Conservation (phyloP, 1,140 invertebrate species). For the Saxidomus purpurata region DNA sequence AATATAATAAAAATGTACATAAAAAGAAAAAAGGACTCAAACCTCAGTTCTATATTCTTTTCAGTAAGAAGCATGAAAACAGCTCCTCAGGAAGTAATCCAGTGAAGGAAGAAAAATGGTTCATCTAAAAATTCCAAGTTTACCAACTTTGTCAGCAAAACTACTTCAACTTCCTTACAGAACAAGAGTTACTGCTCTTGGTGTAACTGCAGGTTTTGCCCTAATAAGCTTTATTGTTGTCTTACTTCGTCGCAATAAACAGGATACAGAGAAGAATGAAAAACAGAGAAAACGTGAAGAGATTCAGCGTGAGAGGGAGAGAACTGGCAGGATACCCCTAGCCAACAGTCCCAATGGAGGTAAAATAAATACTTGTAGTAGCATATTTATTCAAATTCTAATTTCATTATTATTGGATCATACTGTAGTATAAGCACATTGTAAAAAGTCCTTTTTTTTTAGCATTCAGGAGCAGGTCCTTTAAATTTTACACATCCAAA, state of each 20-base stretch:
- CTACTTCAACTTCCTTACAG: slow-evolving; percentile 22
- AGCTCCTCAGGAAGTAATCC: background rate
- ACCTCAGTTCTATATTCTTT: too few relatives aligned
- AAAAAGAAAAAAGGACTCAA: too few relatives aligned
- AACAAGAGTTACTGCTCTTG: slow-evolving; percentile 42
- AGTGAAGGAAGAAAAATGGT: background rate
- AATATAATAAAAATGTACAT: too few relatives aligned
- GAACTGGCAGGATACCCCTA: slow-evolving; percentile 51
- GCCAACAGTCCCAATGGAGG: slow-evolving; percentile 60
- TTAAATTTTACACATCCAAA: too few relatives aligned
- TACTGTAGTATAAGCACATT: too few relatives aligned
- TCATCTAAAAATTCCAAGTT: background rate
- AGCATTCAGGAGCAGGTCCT: too few relatives aligned
- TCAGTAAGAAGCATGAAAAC: background rate
- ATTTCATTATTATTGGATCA: too few relatives aligned
- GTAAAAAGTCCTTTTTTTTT: too few relatives aligned
- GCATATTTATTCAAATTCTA: too few relatives aligned
- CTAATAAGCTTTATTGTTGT: slow-evolving; percentile 35
- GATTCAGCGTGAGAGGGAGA: slow-evolving; percentile 15
- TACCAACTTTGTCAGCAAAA: slow-evolving; percentile 1
- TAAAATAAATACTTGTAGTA: background rate
- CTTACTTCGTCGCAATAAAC: background rate
- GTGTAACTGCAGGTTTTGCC: slow-evolving; percentile 38
- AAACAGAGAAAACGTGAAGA: slow-evolving; percentile 2
- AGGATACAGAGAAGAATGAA: slow-evolving; percentile 1